These are phyloP conservation scores for Hemaris fuciformis DNA, from an alignment of 2,888 invertebrate species.

Conservation along the genomic window DNA sequence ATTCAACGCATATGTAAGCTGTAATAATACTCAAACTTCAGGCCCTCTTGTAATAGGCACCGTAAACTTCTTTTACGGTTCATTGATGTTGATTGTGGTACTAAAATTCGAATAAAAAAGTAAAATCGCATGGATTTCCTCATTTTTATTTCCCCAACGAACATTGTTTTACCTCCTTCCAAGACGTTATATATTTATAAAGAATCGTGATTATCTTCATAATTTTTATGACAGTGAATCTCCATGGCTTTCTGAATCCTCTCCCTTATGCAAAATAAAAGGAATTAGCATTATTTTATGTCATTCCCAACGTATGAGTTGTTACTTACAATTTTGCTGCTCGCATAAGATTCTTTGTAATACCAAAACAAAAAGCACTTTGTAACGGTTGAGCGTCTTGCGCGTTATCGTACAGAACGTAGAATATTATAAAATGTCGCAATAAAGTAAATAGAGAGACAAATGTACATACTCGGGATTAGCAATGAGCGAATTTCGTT, in stretches of 20 bases:
- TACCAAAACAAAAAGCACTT: constrained; percentile 59
- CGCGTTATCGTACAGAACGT: constrained; percentile 68
- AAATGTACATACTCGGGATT: constrained; percentile 57
- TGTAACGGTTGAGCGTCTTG: constrained; percentile 65
- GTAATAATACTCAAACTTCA: not conserved
- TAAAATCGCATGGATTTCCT: constrained; percentile 4
- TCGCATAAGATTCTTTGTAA: constrained; percentile 41
- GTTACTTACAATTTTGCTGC: constrained; percentile 6
- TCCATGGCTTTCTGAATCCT: not conserved
- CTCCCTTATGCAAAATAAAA: not conserved
- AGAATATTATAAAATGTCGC: constrained; percentile 79
- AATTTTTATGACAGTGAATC: not conserved
- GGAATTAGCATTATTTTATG: constrained; percentile 3
- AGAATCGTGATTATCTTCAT: no score
- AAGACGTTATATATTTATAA: not conserved
- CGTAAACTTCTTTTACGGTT: not conserved
- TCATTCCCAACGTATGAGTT: constrained; percentile 10
- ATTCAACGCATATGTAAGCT: not conserved
- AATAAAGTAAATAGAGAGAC: constrained; percentile 77
- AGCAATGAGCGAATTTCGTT: constrained; percentile 32
- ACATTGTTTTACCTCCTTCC: not conserved
- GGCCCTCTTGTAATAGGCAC: not conserved
- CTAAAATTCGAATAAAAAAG: constrained; percentile 9
- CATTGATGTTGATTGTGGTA: constrained; percentile 9
- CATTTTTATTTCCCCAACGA: not conserved